phyloP scores from a whole-genome alignment of 2,888 invertebrate genomes.

The Gandaritis pyraliata region DNA sequence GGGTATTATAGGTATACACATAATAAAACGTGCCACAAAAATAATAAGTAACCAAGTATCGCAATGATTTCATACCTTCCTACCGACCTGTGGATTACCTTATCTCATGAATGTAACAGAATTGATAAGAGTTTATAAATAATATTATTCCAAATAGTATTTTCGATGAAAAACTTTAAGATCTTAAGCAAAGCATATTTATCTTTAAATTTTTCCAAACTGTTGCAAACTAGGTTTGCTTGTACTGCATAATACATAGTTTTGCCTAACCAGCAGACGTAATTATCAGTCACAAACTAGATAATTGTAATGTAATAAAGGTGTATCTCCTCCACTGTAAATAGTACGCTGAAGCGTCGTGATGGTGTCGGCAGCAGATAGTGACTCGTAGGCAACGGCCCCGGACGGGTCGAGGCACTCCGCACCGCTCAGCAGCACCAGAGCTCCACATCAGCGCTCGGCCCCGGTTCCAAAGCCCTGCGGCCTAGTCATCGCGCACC shows the following conservation, averaged over 20 bases:
- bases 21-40: conserved; percentile 6
- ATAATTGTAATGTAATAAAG: conserved; percentile 78
- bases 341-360: conserved; percentile 62
- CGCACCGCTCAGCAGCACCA: conserved; percentile 39
- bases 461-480: conserved; percentile 23
- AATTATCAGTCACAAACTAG: conserved; percentile 65
- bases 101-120: conserved; percentile 24
- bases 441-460: conserved; percentile 43
- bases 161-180: conserved; percentile 3
- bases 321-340: conserved; percentile 73
- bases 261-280: conserved; percentile 33
- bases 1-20: no score
- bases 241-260: not conserved
- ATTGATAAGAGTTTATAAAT: conserved; percentile 25
- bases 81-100: conserved; percentile 21
- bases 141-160: conserved; percentile 14
- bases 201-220: not conserved
- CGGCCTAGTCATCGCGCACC: conserved; percentile 40
- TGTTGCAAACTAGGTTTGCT: not conserved
- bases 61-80: conserved; percentile 17
- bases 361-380: conserved; percentile 68
- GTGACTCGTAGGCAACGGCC: conserved; percentile 60
- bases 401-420: conserved; percentile 51
- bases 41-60: conserved; percentile 1
- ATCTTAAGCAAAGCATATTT: not conserved